A percentile compares a stretch with the other conserved stretches of the same genome.
Conservation (phyloP, 2,888 invertebrate genomes). For the Melikaiella ostensackeni region DNA sequence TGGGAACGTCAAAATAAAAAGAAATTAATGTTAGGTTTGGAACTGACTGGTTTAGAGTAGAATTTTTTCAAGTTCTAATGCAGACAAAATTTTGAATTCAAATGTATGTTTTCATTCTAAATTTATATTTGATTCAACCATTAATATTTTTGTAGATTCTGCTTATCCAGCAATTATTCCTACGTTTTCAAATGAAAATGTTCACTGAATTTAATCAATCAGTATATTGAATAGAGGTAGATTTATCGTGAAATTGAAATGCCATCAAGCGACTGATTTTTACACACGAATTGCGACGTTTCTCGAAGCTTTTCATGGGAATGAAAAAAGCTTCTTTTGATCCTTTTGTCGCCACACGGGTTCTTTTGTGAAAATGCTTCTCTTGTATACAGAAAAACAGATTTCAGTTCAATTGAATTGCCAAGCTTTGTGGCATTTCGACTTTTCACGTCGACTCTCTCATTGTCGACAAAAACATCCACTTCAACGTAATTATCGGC, state of each 20-base stretch:
- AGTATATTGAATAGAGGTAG: background rate
- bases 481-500: conserved; percentile 30
- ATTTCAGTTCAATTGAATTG: conserved; percentile 36
- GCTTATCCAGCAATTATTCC: too few relatives aligned
- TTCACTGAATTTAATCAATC: background rate
- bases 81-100: too few relatives aligned
- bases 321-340: conserved; percentile 22
- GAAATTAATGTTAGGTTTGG: too few relatives aligned
- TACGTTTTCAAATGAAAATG: too few relatives aligned
- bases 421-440: conserved; percentile 38
- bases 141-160: too few relatives aligned
- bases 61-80: too few relatives aligned
- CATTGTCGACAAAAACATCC: conserved; percentile 32
- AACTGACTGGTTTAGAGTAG: too few relatives aligned
- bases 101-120: too few relatives aligned
- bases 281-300: background rate
- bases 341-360: conserved; percentile 22
- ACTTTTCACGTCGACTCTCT: conserved; percentile 28
- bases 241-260: background rate
- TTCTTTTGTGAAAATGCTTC: conserved; percentile 27
- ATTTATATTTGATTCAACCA: too few relatives aligned
- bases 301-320: background rate
- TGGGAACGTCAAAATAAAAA: too few relatives aligned
- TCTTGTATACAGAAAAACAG: conserved; percentile 32
- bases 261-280: conserved; percentile 5